Base-by-base conservation (phyloP, 2,888 invertebrate species). In the Perizoma flavofasciatum region DNA sequence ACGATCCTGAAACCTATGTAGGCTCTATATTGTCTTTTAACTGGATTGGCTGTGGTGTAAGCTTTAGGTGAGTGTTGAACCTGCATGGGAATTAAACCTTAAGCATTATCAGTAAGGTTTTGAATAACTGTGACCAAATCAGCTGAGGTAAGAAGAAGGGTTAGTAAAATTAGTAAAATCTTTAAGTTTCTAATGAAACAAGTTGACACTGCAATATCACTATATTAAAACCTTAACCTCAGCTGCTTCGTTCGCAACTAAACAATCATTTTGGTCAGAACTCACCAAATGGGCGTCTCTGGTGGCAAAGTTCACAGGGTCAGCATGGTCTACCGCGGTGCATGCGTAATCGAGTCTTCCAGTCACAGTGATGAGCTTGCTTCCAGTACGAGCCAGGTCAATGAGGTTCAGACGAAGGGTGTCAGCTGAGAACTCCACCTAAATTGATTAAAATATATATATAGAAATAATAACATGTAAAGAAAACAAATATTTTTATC, bases 401-500 rank as follows among this genome's bases (percentile, higher is more conserved):
- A 98, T 95, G 53, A 98, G 93, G 88, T 98, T 97, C 78, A 98
- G 91, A 32, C 96, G 94, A 39, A 98, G 89, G 6, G 97, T 97
- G 85, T 98, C 98, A 0, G 98, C 97, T 52, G 95, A 95, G 86
- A 98, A 98, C 81, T 97, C 97, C 82, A 98, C 98, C 98, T 98
- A 85, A 34, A 6, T 6, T 51, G 8, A 8, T 11, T 33, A 5
- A 39, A 46, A 32, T n/a, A n/a, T n/a, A n/a, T 41, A n/a, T 41
- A 34, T 34, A 35, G 6, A 35, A 35, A 35, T 35, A 35, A 35
- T 5, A 35, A 35, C n/a, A n/a, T n/a, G n/a, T n/a, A n/a, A n/a
- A n/a, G n/a, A n/a, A n/a, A n/a, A n/a, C n/a, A n/a, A n/a, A n/a
- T n/a, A n/a, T n/a, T n/a, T n/a, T n/a, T n/a, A n/a, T n/a, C n/a